Evolutionary conservation across 2,888 invertebrate species (phyloP).

Genomic region (Synergus japonicus): DNA sequence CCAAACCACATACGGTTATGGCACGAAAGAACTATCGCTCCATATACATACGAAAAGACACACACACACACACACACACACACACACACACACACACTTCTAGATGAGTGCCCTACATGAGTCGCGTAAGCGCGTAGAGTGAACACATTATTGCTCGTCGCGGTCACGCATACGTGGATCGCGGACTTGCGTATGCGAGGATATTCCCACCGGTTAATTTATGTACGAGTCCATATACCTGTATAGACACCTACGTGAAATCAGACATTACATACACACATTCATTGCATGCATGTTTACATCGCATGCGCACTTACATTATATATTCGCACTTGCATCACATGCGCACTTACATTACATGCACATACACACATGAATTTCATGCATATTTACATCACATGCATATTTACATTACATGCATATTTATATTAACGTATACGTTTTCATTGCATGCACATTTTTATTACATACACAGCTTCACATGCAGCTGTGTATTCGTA

Average conservation of each 20-base stretch:
- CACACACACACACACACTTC: neutral
- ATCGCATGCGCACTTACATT: too few relatives aligned
- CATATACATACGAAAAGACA: constrained; percentile 44
- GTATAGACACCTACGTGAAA: constrained; percentile 15
- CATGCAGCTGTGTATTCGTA: constrained; percentile 59
- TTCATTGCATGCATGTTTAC: neutral
- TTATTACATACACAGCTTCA: too few relatives aligned
- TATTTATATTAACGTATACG: too few relatives aligned
- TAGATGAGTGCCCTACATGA: constrained; percentile 45
- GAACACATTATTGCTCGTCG: constrained; percentile 54
- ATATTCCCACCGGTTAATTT: constrained; percentile 74
- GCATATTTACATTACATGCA: too few relatives aligned
- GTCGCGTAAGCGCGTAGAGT: constrained; percentile 47
- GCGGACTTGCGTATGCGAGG: constrained; percentile 51
- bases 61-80: neutral
- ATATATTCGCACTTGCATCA: too few relatives aligned
- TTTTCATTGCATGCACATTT: too few relatives aligned
- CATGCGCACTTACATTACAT: too few relatives aligned
- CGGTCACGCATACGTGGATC: constrained; percentile 54
- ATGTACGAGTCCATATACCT: constrained; percentile 55
- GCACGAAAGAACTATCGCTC: constrained; percentile 68
- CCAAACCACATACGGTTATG: constrained; percentile 72
- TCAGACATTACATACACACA: constrained; percentile 26
- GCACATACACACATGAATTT: too few relatives aligned
- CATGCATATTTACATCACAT: too few relatives aligned